phyloP scores from a whole-genome alignment of 2,797 vertebrate species.

The Hozukius guyotensis region DNA sequence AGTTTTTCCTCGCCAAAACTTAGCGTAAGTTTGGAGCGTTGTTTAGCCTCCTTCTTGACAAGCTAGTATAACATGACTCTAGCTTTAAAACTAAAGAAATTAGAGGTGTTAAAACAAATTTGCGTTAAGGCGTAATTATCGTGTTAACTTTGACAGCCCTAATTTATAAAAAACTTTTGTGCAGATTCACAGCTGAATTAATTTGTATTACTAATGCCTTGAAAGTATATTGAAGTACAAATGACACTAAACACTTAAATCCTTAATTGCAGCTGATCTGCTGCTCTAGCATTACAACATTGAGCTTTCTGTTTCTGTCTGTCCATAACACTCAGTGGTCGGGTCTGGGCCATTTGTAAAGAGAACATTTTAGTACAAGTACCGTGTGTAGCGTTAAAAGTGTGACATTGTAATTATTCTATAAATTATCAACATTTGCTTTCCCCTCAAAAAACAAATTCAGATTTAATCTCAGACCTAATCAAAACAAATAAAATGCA shows the following conservation, averaged over 20 bases:
- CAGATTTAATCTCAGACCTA: constrained; percentile 36
- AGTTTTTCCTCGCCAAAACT: too few relatives aligned
- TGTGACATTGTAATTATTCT: not conserved
- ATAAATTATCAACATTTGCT: not conserved
- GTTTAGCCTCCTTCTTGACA: too few relatives aligned
- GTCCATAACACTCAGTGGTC: constrained; percentile 9
- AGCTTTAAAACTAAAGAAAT: too few relatives aligned
- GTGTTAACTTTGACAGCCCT: too few relatives aligned
- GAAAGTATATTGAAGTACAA: not conserved
- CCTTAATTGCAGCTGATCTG: not conserved
- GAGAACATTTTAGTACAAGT: constrained; percentile 1
- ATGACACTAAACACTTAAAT: not conserved
- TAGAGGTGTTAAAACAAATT: too few relatives aligned
- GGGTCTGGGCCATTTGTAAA: constrained; percentile 7
- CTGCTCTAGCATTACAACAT: not conserved
- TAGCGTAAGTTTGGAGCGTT: too few relatives aligned
- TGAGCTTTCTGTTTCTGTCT: not conserved
- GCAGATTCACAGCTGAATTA: not conserved
- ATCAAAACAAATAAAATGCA: constrained; percentile 56
- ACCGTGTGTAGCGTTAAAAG: not conserved
- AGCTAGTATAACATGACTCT: too few relatives aligned
- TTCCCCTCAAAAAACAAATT: constrained; percentile 30
- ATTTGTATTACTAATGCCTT: not conserved
- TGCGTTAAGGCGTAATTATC: too few relatives aligned
- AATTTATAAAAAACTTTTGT: not conserved